phyloP scores from a whole-genome alignment of 35 echinoderm and acorn worm genomes.

The Amphiura filiformis region DNA sequence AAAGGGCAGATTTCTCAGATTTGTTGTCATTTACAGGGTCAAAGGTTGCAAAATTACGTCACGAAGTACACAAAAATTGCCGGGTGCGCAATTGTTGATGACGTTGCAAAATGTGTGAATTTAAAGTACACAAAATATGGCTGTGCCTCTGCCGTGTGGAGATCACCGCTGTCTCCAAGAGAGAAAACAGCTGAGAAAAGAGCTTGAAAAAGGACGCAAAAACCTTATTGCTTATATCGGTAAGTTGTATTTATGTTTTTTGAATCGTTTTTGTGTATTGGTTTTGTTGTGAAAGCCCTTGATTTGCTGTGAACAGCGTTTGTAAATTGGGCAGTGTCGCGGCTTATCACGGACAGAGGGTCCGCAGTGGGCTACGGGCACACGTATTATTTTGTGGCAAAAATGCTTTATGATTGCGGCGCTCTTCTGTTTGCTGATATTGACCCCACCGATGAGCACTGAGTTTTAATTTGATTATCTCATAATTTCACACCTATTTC shows the following conservation, averaged over 20 bases:
- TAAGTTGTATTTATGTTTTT: constrained; percentile 37
- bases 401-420: constrained; percentile 14
- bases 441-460: neutral
- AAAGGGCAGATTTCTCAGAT: too few relatives aligned
- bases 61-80: neutral
- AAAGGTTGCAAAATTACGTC: constrained; percentile 11
- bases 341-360: neutral
- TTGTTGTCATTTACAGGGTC: neutral
- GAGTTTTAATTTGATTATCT: neutral
- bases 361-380: neutral
- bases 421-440: neutral
- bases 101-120: neutral
- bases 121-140: constrained; percentile 73
- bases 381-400: constrained; percentile 9
- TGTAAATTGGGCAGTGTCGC: neutral
- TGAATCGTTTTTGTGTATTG: neutral
- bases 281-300: neutral
- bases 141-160: constrained; percentile 83
- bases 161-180: constrained; percentile 95
- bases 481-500: neutral
- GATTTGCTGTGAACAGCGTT: neutral
- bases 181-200: constrained; percentile 99
- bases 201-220: constrained; percentile 96
- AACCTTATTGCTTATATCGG: constrained; percentile 88
- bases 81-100: neutral